Conservation (phyloP, 2,113 vertebrate genomes). For the Apodemus sylvaticus region DNA sequence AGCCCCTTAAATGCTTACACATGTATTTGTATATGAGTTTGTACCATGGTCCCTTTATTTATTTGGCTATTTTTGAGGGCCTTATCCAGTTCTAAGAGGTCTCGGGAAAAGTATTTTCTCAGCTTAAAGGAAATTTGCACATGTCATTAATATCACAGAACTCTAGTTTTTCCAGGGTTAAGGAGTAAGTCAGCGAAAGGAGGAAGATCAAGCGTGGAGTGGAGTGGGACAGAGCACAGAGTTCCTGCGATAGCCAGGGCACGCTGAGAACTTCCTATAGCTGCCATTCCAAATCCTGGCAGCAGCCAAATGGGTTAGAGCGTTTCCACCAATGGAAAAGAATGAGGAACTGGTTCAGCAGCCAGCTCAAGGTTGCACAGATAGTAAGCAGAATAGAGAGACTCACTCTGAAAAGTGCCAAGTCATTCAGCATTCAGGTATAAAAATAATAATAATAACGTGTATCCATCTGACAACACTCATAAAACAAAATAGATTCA, state of each 20-base stretch:
- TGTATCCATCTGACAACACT: not conserved
- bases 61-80: not conserved
- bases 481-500: not conserved
- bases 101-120: not conserved
- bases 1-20: not conserved
- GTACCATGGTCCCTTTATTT: not conserved
- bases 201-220: not conserved
- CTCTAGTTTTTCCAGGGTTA: not conserved
- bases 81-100: not conserved
- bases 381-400: constrained; percentile 31
- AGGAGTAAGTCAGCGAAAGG: not conserved
- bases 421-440: not conserved
- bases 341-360: constrained; percentile 61
- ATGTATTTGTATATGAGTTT: not conserved
- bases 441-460: too few species aligned
- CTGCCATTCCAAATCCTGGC: not conserved
- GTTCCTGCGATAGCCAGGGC: not conserved
- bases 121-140: not conserved
- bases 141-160: not conserved
- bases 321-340: constrained; percentile 43
- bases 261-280: not conserved
- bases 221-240: not conserved
- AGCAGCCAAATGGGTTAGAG: not conserved
- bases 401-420: constrained; percentile 21
- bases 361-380: constrained; percentile 50